Base-by-base conservation (phyloP, 2,113 vertebrate genomes). In the Lepus timidus region DNA sequence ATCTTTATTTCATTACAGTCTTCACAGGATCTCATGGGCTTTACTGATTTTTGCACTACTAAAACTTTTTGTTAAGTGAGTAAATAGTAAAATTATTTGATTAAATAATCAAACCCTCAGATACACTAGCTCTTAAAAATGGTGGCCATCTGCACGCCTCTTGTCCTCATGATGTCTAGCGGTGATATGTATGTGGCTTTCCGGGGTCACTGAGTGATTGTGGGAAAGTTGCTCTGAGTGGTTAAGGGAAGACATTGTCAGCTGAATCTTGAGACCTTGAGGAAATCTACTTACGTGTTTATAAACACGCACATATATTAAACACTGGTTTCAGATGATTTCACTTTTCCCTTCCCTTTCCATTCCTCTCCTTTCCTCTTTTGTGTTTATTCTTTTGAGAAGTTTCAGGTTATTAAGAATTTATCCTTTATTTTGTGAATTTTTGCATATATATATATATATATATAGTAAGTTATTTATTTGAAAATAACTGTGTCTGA, bases 11-110 rank as follows among this genome's bases (percentile, higher is more conserved):
- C 31, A 31, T 86, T 84, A 44, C 9, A 3, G 58, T 73, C 92
- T 97, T 8, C 49, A 1, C 11, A 7, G n/a, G 8, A 23, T 12
- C 14, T 22, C 22, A 33, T 29, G 82, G 61, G 31, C 12, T 20
- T 68, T 51, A 62, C 25, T 9, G 16, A 52, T 84, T 80, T 86
- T 79, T 83, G 10, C 1, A 61, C 3, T 90, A 78, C 55, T 33
- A 94, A 82, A 93, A 89, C 17, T 74, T 91, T 87, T 68, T 9
- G 88, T 9, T 88, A 62, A 88, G 9, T 44, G 20, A 88, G 75
- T 61, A 16, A 76, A 19, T 11, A 44, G 36, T 64, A 70, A 39
- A 87, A 65, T 62, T 33, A 20, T 80, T 80, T 73, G 27, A 55
- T 61, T 76, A 58, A 75, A n/a, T 51, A 80, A 51, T 36, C 64